Evolutionary conservation across 2,888 invertebrate genomes (phyloP).

Genomic region (Stegana nigrithorax): DNA sequence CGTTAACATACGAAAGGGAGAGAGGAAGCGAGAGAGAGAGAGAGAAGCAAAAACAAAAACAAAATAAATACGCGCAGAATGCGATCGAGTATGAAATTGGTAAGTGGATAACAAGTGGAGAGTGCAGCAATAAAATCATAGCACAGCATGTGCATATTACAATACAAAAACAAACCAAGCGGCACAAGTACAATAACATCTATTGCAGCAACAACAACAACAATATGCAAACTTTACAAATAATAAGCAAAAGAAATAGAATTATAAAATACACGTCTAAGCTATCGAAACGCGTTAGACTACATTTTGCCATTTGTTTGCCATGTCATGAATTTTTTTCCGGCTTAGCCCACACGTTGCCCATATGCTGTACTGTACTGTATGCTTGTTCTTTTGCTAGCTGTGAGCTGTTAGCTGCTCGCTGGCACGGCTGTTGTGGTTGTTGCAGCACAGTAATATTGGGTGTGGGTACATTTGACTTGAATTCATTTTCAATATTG

Average conservation of each 20-base stretch:
- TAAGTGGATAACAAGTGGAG: constrained; percentile 20
- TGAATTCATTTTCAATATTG: constrained; percentile 48
- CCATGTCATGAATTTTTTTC: constrained; percentile 32
- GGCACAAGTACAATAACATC: background rate
- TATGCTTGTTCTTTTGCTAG: constrained; percentile 1
- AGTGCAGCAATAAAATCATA: background rate
- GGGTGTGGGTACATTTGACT: constrained; percentile 27
- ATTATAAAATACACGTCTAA: background rate
- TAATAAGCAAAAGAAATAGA: background rate
- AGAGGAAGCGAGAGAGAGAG: background rate
- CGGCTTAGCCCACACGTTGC: constrained; percentile 36
- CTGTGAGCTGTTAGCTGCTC: background rate
- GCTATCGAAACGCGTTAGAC: background rate
- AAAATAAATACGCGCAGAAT: constrained; percentile 22
- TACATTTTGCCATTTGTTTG: background rate
- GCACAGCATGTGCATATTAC: too few relatives aligned
- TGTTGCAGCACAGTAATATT: constrained; percentile 11
- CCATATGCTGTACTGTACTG: too few relatives aligned
- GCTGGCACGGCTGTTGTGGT: constrained; percentile 5
- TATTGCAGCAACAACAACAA: constrained; percentile 9
- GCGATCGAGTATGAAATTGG: constrained; percentile 42
- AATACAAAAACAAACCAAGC: constrained; percentile 13
- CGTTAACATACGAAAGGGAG: too few relatives aligned
- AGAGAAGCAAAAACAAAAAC: background rate
- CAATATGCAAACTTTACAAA: too few relatives aligned